Base-by-base conservation (phyloP, 2,888 invertebrate genomes). In the Gastrophysa polygoni region DNA sequence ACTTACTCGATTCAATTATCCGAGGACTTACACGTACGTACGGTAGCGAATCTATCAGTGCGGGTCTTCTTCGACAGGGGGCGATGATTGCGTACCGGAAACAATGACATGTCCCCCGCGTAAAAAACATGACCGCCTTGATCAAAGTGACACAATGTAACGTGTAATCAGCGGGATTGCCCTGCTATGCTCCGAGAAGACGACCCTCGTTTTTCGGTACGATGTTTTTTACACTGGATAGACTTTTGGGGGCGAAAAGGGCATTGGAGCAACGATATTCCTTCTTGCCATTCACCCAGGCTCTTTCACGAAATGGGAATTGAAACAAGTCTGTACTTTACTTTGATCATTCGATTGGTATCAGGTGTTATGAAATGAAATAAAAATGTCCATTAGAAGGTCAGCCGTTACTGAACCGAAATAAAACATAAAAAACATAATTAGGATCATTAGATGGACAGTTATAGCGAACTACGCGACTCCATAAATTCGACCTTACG, bases 81-180 rank as follows among this genome's bases (percentile, higher is more conserved):
- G 59, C 59, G 69, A 63, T 64, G 68, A 69, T 69, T 63, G 67
- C 66, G 69, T 73, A 68, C 72, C 73, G 78, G 79, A 80, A 79
- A 79, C 78, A 79, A 79, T 77, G 77, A 75, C 75, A 73, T 73
- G 73, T 78, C 77, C 75, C 77, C 66, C 71, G 78, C 75, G 79
- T 78, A 80, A 80, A 80, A 80, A 80, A 80, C 77, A 76, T 73
- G 76, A 71, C 72, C 77, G 75, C 71, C 76, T 75, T 75, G 78
- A 80, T 79, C 78, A 77, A 78, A 78, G 76, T 76, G 68, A 75
- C 77, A 77, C 78, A 78, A 77, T 78, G 79, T 78, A 80, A 80
- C 79, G 75, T 78, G 79, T 77, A 79, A 80, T 80, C 80, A 77
- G 59, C 44, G 57, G 58, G 59, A 63, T 63, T 63, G 63, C 59